These are phyloP conservation scores for Toxotes chatareus DNA, from an alignment of 2,113 vertebrate genomes.

Conservation along the genomic window DNA sequence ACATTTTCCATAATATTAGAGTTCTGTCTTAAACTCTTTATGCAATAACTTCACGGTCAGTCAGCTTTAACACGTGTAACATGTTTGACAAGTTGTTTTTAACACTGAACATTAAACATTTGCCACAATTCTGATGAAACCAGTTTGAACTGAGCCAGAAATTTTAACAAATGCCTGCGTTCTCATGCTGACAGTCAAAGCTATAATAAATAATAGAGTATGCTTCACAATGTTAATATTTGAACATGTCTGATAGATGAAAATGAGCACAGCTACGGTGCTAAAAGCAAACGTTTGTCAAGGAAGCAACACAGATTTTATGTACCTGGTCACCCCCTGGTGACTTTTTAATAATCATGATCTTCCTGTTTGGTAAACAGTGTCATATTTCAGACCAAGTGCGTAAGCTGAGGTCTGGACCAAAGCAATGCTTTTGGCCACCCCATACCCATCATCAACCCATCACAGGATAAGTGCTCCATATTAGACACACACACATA, in stretches of 20 bases:
- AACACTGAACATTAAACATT: background rate
- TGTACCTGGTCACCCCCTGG: background rate
- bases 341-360: slow-evolving; percentile 40
- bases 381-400: slow-evolving; percentile 40
- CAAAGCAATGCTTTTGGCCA: slow-evolving; percentile 57
- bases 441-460: slow-evolving; percentile 41
- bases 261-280: background rate
- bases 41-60: too few relatives aligned
- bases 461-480: slow-evolving; percentile 69
- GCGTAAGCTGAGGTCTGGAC: slow-evolving; percentile 52
- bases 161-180: background rate
- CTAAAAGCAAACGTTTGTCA: background rate
- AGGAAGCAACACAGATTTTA: background rate
- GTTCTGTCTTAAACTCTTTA: too few relatives aligned
- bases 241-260: background rate
- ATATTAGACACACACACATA: slow-evolving; percentile 40
- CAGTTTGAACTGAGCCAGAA: background rate
- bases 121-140: background rate
- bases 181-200: slow-evolving; percentile 6
- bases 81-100: background rate
- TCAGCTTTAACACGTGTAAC: background rate
- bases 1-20: too few relatives aligned
- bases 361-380: slow-evolving; percentile 68
- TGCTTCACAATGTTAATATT: slow-evolving; percentile 14
- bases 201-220: slow-evolving; percentile 21